Percentiles rank a stretch among this genome's conserved stretches.
These are phyloP conservation scores for Bombus sibiricus DNA, from an alignment of 1,140 invertebrate species.

Conservation along the genomic window DNA sequence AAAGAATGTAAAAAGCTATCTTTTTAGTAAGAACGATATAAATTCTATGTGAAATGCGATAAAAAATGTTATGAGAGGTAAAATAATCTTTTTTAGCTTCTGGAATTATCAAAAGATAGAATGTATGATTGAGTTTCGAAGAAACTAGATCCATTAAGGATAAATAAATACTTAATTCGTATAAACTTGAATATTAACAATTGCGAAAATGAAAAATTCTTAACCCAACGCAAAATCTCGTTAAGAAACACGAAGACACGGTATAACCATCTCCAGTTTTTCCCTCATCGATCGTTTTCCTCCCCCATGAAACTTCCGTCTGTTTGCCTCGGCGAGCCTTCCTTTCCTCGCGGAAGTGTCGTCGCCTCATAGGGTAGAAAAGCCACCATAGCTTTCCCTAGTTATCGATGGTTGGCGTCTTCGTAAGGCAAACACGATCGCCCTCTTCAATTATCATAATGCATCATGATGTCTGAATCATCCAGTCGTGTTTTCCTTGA, in stretches of 20 bases:
- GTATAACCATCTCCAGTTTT: constrained; percentile 33
- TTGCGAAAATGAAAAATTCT: not conserved
- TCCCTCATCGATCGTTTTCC: constrained; percentile 57
- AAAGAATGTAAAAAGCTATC: no score
- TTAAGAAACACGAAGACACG: not conserved
- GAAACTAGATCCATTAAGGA: not conserved
- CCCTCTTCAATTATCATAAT: not conserved
- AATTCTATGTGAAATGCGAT: not conserved
- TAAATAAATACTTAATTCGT: not conserved
- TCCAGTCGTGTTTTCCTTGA: not conserved
- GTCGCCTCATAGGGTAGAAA: not conserved
- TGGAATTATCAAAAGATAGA: not conserved
- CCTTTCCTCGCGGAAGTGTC: constrained; percentile 11
- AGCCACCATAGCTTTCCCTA: not conserved
- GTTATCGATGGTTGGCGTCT: not conserved
- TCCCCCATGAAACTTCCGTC: constrained; percentile 21
- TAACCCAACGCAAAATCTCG: not conserved
- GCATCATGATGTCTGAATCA: not conserved
- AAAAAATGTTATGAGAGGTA: not conserved
- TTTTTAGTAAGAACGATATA: no score
- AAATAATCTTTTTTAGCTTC: not conserved
- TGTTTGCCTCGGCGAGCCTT: constrained; percentile 50
- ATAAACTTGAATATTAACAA: not conserved
- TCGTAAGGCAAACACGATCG: constrained; percentile 7
- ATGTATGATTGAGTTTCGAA: not conserved